Evolutionary conservation across 2,113 vertebrate species (phyloP).

Genomic region (Atherinomorus stipes): DNA sequence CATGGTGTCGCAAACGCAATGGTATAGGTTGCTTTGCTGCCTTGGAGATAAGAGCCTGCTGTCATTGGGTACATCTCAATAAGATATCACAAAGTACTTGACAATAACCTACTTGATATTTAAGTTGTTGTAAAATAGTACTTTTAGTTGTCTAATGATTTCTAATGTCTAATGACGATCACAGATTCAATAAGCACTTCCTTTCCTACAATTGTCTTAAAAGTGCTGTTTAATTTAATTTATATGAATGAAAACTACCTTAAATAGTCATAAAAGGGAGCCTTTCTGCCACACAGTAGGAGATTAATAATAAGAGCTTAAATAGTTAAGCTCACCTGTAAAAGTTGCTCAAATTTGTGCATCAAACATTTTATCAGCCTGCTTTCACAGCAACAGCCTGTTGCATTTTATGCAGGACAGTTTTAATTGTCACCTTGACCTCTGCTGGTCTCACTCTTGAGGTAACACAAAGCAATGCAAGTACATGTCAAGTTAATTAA

Average conservation of each 20-base stretch:
- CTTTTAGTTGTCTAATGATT: too few relatives aligned
- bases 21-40: neutral
- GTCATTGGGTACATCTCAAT: too few relatives aligned
- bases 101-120: too few relatives aligned
- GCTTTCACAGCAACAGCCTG: conserved; percentile 56
- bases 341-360: conserved; percentile 19
- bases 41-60: neutral
- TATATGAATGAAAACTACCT: neutral
- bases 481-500: too few relatives aligned
- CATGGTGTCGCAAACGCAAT: neutral
- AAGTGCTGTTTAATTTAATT: too few relatives aligned
- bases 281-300: conserved; percentile 26
- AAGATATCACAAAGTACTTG: too few relatives aligned
- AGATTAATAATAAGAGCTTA: conserved; percentile 32
- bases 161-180: neutral
- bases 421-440: conserved; percentile 70
- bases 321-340: conserved; percentile 45
- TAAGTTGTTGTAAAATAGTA: too few relatives aligned
- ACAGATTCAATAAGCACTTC: too few relatives aligned
- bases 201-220: too few relatives aligned
- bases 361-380: conserved; percentile 57
- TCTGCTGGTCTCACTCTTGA: too few relatives aligned
- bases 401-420: conserved; percentile 53
- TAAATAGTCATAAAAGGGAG: conserved; percentile 17
- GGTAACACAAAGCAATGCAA: too few relatives aligned